Base-by-base conservation (phyloP, 2,888 invertebrate species). In the Xestia sexstrigata region DNA sequence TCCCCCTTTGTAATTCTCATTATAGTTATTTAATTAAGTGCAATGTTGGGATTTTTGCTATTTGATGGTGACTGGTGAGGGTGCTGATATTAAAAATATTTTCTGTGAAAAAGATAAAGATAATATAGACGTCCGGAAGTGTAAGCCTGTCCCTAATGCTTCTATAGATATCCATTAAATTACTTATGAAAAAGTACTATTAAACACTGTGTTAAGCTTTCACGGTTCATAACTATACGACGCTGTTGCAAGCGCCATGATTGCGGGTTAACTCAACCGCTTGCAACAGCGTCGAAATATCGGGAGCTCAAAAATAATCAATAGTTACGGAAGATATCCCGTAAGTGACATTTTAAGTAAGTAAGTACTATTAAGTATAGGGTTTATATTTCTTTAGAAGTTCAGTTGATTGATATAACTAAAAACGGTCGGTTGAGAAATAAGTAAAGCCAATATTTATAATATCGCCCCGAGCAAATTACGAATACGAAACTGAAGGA, bases 1-100 rank as follows among this genome's bases (percentile, higher is more conserved):
- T 79, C 86, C 89, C 92, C 89, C 84, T 85, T 85, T 81, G 83
- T 88, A 88, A 87, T 85, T 80, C 82, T 74, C 77, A 71, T 76
- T 84, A 88, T 86, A 87, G 84, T 86, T 81, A 85, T 86, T 87
- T 90, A 90, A 89, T 90, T 88, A 90, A 88, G 85, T 89, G 82
- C 75, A 73, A 76, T 79, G 80, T 83, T 78, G 74, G 72, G 78
- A 79, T 67, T 47, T 70, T 78, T 71, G 74, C 70, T 74, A 15
- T 67, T 49, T 67, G 42, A 66, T 35, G 35, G 45, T 35, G 78
- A 65, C 63, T 35, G 35, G 45, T 35, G 78, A 65, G 74, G 69
- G 72, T 66, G 72, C 45, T 70, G 70, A 39, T 55, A 69, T 58
- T 60, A 60, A 60, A 60, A 55, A 70, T 70, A 70, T 71, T 60